Evolutionary conservation across 2,888 invertebrate species (phyloP).

Genomic region (Pegoplata infirma): DNA sequence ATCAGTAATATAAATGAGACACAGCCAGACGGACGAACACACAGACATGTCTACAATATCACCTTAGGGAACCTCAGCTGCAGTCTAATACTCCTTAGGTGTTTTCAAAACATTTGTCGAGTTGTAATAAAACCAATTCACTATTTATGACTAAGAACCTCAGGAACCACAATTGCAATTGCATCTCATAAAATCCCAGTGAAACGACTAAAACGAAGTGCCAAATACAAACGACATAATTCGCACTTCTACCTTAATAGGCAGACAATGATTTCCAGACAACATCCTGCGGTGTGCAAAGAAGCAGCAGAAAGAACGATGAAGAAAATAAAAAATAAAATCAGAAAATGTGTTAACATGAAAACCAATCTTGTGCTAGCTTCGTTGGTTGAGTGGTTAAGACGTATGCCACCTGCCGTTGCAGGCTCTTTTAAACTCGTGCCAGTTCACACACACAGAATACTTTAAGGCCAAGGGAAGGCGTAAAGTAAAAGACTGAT

Average conservation of each 20-base stretch:
- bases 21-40: conserved; percentile 2
- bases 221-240: conserved; percentile 54
- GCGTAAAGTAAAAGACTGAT: conserved; percentile 8
- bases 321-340: conserved; percentile 39
- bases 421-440: conserved; percentile 62
- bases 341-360: conserved; percentile 48
- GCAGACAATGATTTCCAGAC: conserved; percentile 40
- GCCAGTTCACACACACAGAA: conserved; percentile 40
- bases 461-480: conserved; percentile 12
- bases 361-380: conserved; percentile 55
- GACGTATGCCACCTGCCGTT: conserved; percentile 61
- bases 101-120: conserved; percentile 43
- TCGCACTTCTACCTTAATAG: conserved; percentile 52
- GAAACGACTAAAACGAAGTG: conserved; percentile 27
- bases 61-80: conserved; percentile 61
- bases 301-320: conserved; percentile 11
- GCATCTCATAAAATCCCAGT: conserved; percentile 49
- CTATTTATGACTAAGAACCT: conserved; percentile 45
- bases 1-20: conserved; percentile 10
- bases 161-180: conserved; percentile 52
- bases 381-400: conserved; percentile 25
- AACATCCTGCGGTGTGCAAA: conserved; percentile 57
- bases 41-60: conserved; percentile 49
- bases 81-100: conserved; percentile 25
- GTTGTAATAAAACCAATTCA: conserved; percentile 53